Evolutionary conservation across 2,888 invertebrate genomes (phyloP).

Genomic region (Endomychus coccineus): DNA sequence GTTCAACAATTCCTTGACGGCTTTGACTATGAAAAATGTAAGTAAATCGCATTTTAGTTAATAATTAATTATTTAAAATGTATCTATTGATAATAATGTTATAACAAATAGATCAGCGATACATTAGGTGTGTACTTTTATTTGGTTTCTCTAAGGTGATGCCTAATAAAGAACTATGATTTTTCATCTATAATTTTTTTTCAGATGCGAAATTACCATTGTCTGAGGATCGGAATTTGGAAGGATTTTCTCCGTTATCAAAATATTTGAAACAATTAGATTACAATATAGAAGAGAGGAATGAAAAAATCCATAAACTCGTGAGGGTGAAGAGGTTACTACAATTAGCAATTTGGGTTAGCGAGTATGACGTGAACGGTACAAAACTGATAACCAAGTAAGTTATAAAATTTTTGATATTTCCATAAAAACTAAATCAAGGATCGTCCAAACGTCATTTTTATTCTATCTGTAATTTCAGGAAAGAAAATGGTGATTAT

Average conservation of each 20-base stretch:
- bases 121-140: not conserved
- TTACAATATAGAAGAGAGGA: conserved; percentile 45
- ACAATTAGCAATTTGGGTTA: conserved; percentile 47
- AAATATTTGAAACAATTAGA: conserved; percentile 51
- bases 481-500: conserved; percentile 32
- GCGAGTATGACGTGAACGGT: conserved; percentile 44
- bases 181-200: conserved; percentile 20
- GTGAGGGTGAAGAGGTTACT: conserved; percentile 48
- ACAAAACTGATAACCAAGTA: conserved; percentile 37
- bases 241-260: conserved; percentile 70
- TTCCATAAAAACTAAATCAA: no score
- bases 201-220: conserved; percentile 59
- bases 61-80: not conserved
- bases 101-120: not conserved
- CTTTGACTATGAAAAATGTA: conserved; percentile 50
- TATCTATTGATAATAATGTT: not conserved
- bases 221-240: conserved; percentile 71
- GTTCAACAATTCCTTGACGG: conserved; percentile 49
- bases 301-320: conserved; percentile 42
- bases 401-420: no score
- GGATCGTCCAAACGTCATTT: no score
- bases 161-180: conserved; percentile 10
- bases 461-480: conserved; percentile 19
- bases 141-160: not conserved
- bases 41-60: conserved; percentile 30